Percentiles rank a stretch among this genome's conserved stretches.
Conservation (phyloP, 2,113 vertebrate genomes). For the Pao palembangensis region DNA sequence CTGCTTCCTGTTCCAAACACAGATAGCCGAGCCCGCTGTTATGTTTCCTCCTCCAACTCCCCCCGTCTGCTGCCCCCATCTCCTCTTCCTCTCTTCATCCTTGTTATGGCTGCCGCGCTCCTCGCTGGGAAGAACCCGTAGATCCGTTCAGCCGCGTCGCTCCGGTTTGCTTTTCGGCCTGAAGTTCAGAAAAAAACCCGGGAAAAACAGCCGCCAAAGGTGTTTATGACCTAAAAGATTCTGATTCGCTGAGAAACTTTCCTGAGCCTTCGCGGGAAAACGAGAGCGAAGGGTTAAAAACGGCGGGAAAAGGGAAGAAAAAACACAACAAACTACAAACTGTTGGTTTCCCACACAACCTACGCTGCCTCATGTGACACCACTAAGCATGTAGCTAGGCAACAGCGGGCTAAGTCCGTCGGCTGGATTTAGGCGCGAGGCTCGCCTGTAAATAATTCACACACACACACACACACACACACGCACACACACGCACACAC, state of each 20-base stretch:
- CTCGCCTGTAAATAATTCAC: slow-evolving; percentile 54
- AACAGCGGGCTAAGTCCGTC: slow-evolving; percentile 59
- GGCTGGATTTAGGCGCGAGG: slow-evolving; percentile 49
- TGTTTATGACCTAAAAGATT: no score
- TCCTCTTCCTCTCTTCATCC: slow-evolving; percentile 56
- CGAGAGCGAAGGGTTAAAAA: slow-evolving; percentile 2
- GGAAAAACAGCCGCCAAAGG: neutral
- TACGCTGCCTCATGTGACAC: slow-evolving; percentile 59
- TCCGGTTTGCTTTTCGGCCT: neutral
- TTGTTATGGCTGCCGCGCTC: slow-evolving; percentile 50
- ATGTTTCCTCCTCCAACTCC: slow-evolving; percentile 49
- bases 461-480: slow-evolving; percentile 13
- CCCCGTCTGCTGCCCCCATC: slow-evolving; percentile 58
- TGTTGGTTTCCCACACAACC: slow-evolving; percentile 60
- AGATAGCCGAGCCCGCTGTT: slow-evolving; percentile 24
- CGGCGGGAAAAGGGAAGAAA: neutral
- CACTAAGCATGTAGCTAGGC: slow-evolving; percentile 60
- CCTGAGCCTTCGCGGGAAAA: neutral
- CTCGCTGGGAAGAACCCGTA: neutral
- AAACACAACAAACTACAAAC: slow-evolving; percentile 17
- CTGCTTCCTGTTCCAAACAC: slow-evolving; percentile 69
- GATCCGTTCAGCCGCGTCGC: neutral
- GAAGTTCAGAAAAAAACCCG: neutral
- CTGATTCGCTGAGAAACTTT: neutral
- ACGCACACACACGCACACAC: slow-evolving; percentile 5